phyloP scores from a whole-genome alignment of 2,888 invertebrate species.

The Clanis bilineata region DNA sequence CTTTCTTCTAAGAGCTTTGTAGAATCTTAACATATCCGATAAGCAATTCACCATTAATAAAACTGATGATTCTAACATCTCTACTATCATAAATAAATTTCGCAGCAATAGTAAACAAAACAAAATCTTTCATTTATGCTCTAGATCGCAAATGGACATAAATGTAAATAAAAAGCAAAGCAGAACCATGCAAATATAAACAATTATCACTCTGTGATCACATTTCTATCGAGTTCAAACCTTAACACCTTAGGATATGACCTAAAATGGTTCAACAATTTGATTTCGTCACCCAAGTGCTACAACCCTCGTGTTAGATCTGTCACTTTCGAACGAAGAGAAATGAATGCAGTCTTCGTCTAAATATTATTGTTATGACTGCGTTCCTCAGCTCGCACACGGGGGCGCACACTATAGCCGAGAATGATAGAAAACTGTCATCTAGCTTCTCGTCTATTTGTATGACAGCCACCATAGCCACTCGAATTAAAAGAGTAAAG shows the following conservation, averaged over 20 bases:
- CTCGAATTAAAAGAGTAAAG: too few relatives aligned
- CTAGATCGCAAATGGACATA: not conserved
- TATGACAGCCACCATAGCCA: too few relatives aligned
- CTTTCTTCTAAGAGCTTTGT: too few relatives aligned
- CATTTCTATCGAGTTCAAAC: not conserved
- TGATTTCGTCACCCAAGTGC: not conserved
- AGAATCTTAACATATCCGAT: too few relatives aligned
- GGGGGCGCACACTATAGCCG: too few relatives aligned
- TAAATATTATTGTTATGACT: constrained; percentile 10
- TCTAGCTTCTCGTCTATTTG: too few relatives aligned
- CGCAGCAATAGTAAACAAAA: not conserved
- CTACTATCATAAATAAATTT: not conserved
- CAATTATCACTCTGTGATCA: not conserved
- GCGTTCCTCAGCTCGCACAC: too few relatives aligned
- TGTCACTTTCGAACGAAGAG: constrained; percentile 7
- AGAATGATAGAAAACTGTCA: too few relatives aligned
- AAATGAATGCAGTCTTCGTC: constrained; percentile 2
- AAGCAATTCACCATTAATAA: too few relatives aligned
- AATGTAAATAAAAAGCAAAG: not conserved
- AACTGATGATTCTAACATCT: too few relatives aligned
- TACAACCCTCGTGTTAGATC: constrained; percentile 2
- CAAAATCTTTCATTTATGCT: not conserved
- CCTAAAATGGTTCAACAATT: not conserved
- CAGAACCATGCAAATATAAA: not conserved
- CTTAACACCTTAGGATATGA: not conserved